These are phyloP conservation scores for Phengaris arion DNA, from an alignment of 2,888 invertebrate genomes.

Conservation along the genomic window DNA sequence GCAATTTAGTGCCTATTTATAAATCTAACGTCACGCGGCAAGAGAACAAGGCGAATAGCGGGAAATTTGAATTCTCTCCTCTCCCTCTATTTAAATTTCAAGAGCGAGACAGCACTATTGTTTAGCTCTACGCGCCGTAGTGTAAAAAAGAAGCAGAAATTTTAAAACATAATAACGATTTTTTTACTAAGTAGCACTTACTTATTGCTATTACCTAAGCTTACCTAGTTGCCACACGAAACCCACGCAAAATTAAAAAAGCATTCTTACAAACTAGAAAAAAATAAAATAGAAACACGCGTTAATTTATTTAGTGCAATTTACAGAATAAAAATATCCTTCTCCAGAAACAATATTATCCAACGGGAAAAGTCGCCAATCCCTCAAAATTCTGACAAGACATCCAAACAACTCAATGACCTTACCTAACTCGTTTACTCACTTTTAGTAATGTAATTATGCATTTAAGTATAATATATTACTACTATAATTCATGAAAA, in stretches of 20 bases:
- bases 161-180: background rate
- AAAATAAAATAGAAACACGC: conserved; percentile 58
- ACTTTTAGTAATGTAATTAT: conserved; percentile 23
- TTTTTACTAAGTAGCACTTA: conserved; percentile 1
- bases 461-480: conserved; percentile 19
- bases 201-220: conserved; percentile 13
- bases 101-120: background rate
- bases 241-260: conserved; percentile 56
- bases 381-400: background rate
- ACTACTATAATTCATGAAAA: conserved; percentile 15
- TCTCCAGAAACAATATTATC: conserved; percentile 39
- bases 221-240: conserved; percentile 37
- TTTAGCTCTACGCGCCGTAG: conserved; percentile 11
- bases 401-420: conserved; percentile 26
- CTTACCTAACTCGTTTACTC: conserved; percentile 4
- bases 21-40: conserved; percentile 23
- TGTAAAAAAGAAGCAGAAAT: conserved; percentile 4
- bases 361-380: conserved; percentile 36
- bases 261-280: conserved; percentile 67
- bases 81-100: background rate
- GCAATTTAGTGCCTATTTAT: conserved; percentile 5
- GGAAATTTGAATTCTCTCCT: background rate
- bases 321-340: conserved; percentile 48
- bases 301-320: conserved; percentile 52
- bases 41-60: background rate